phyloP scores from a whole-genome alignment of 2,113 vertebrate genomes.

The Phoxinus phoxinus region DNA sequence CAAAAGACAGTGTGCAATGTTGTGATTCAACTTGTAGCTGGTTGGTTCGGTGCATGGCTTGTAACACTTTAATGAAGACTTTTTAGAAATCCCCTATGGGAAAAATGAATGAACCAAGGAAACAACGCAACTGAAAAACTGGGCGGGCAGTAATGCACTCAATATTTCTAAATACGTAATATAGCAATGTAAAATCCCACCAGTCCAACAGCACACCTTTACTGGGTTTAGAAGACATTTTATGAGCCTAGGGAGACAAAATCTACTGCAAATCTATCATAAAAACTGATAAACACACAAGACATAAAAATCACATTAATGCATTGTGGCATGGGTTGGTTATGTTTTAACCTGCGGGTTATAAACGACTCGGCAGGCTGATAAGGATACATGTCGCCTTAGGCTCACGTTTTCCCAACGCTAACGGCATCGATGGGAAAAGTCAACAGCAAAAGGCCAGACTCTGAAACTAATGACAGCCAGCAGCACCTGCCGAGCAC shows the following conservation, averaged over 20 bases:
- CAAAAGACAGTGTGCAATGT: too few species aligned
- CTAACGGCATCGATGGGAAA: conserved; percentile 55
- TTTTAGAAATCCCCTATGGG: too few species aligned
- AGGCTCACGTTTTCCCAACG: conserved; percentile 12
- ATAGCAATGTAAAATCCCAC: background rate
- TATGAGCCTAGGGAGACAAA: conserved; percentile 52
- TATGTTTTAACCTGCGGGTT: conserved; percentile 64
- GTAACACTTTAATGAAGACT: too few species aligned
- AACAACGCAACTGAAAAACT: too few species aligned
- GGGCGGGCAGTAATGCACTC: too few species aligned
- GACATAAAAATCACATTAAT: conserved; percentile 68
- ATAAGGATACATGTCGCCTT: conserved; percentile 59
- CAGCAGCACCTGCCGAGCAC: conserved; percentile 10
- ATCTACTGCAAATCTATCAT: conserved; percentile 63
- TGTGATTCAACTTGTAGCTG: too few species aligned
- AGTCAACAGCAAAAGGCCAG: conserved; percentile 61
- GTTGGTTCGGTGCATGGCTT: too few species aligned
- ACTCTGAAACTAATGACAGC: conserved; percentile 29
- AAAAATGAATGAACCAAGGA: too few species aligned
- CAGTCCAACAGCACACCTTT: background rate
- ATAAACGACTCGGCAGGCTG: conserved; percentile 64
- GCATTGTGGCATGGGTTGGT: conserved; percentile 63
- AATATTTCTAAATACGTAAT: background rate
- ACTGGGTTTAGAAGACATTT: conserved; percentile 15
- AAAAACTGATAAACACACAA: conserved; percentile 63